Percentiles rank a stretch among this genome's conserved stretches.
Conservation (phyloP, 1,140 invertebrate species). For the Formica selysi region DNA sequence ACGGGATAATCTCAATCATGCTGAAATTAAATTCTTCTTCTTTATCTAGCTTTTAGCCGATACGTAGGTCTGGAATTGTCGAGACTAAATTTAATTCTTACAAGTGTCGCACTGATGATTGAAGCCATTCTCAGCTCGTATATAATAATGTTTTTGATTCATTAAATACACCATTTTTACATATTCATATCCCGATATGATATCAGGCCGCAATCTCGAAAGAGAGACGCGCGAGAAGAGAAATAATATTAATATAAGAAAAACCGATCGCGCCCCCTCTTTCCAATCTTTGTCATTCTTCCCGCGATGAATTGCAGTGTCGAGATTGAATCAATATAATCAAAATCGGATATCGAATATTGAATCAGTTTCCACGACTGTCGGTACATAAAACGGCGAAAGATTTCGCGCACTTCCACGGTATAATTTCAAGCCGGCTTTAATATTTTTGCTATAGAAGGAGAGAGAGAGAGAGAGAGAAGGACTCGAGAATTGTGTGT, state of each 20-base stretch:
- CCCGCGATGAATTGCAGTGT: constrained; percentile 18
- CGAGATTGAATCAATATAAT: constrained; percentile 60
- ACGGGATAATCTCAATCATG: background rate
- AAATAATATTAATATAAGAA: constrained; percentile 59
- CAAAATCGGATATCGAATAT: constrained; percentile 59
- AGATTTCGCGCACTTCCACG: constrained; percentile 27
- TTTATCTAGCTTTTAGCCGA: background rate
- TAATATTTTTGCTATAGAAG: background rate
- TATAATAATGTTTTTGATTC: constrained; percentile 34
- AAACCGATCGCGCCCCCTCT: background rate
- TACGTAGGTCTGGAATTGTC: constrained; percentile 3
- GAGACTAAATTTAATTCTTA: constrained; percentile 49
- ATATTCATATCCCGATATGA: background rate
- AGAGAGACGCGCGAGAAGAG: background rate
- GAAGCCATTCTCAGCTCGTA: constrained; percentile 1
- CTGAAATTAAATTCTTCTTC: background rate
- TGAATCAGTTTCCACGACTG: constrained; percentile 30
- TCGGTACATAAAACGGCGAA: constrained; percentile 39
- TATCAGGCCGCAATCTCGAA: constrained; percentile 25
- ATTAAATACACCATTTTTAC: constrained; percentile 33
- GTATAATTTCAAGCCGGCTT: constrained; percentile 15
- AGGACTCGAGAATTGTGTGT: background rate
- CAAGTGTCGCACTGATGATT: background rate
- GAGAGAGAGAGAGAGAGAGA: background rate
- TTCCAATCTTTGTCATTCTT: background rate